These are phyloP conservation scores for Chrysolina americana DNA, from an alignment of 2,888 invertebrate genomes.

Conservation along the genomic window DNA sequence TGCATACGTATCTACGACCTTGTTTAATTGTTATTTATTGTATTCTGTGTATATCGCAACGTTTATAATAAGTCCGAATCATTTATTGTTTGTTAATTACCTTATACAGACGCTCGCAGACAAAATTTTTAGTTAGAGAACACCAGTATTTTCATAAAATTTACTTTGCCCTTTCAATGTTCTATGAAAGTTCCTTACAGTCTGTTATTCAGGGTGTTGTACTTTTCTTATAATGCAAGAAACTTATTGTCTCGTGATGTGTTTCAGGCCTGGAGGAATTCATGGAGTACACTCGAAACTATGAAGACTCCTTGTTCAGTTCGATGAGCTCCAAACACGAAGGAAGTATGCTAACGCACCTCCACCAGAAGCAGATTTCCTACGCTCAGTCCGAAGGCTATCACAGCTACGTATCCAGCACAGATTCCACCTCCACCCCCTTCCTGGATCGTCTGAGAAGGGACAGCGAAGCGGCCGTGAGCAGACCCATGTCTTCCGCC, in stretches of 20 bases:
- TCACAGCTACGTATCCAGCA: constrained; percentile 85
- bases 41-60: no score
- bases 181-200: background rate
- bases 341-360: constrained; percentile 69
- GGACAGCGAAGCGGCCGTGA: constrained; percentile 74
- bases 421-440: constrained; percentile 83
- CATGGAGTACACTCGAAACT: constrained; percentile 78
- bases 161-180: background rate
- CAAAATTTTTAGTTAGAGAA: no score
- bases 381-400: constrained; percentile 87
- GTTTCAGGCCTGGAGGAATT: constrained; percentile 73
- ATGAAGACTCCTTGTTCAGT: constrained; percentile 70
- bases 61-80: no score
- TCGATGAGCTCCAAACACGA: constrained; percentile 65
- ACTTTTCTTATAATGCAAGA: background rate
- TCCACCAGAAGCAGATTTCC: constrained; percentile 81
- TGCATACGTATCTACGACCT: no score
- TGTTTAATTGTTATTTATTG: no score
- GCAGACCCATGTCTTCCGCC: constrained; percentile 64
- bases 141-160: no score
- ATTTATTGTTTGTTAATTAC: no score
- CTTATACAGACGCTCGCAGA: no score
- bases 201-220: background rate
- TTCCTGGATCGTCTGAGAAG: constrained; percentile 81
- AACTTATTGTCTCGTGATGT: background rate